phyloP scores from a whole-genome alignment of 2,888 invertebrate genomes.

The Eupithecia subfuscata region DNA sequence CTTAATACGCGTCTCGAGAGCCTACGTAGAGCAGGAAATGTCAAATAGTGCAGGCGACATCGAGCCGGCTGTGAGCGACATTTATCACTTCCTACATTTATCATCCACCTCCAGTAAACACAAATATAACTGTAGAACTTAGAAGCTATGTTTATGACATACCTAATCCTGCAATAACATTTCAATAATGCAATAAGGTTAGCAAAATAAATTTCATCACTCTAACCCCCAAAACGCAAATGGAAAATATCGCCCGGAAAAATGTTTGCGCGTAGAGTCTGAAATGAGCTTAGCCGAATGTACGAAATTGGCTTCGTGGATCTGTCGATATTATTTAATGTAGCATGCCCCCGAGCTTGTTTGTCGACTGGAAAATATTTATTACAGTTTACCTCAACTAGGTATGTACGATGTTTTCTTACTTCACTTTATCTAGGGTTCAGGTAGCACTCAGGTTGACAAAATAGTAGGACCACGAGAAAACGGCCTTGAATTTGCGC shows the following conservation, averaged over 20 bases:
- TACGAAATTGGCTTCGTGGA: constrained; percentile 76
- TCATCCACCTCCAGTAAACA: constrained; percentile 21
- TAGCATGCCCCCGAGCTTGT: constrained; percentile 70
- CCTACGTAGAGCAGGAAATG: constrained; percentile 15
- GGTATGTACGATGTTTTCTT: constrained; percentile 50
- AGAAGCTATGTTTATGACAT: not conserved
- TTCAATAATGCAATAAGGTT: constrained; percentile 38
- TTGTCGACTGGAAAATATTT: constrained; percentile 77
- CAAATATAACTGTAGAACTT: constrained; percentile 17
- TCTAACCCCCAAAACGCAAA: constrained; percentile 70
- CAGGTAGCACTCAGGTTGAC: not conserved
- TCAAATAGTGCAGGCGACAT: constrained; percentile 30
- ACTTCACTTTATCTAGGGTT: constrained; percentile 45
- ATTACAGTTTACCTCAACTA: constrained; percentile 66
- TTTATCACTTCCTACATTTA: constrained; percentile 37
- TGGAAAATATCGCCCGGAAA: constrained; percentile 71
- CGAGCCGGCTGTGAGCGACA: constrained; percentile 17
- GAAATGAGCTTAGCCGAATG: constrained; percentile 77
- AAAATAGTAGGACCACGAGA: too few relatives aligned
- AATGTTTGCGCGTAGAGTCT: constrained; percentile 70
- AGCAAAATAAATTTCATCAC: constrained; percentile 61
- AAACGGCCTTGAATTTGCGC: too few relatives aligned
- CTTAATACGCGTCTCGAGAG: constrained; percentile 23
- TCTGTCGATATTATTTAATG: constrained; percentile 81
- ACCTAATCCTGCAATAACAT: constrained; percentile 14